Evolutionary conservation across 2,888 invertebrate species (phyloP).

Genomic region (Tachina grossa): DNA sequence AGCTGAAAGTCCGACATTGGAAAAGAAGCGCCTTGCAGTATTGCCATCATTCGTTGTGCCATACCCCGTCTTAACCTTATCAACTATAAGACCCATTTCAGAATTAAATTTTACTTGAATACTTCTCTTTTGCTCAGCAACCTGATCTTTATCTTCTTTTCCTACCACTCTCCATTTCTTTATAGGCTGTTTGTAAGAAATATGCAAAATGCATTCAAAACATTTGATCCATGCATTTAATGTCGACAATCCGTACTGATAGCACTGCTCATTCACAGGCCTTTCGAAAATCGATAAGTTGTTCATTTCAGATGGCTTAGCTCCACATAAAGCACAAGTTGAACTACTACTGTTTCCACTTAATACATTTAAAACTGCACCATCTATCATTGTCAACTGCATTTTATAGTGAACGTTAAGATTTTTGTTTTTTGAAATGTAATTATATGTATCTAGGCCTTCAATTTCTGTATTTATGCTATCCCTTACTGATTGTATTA

Average conservation of each 20-base stretch:
- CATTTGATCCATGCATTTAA: conserved; percentile 2
- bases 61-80: conserved; percentile 18
- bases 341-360: neutral
- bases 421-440: too few species aligned
- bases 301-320: too few species aligned
- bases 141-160: conserved; percentile 24
- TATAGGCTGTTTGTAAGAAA: too few species aligned
- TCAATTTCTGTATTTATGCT: neutral
- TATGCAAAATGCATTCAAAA: neutral
- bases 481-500: neutral
- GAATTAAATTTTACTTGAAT: neutral
- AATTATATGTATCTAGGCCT: neutral
- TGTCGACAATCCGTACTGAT: neutral
- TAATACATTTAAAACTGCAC: too few species aligned
- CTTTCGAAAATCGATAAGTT: neutral
- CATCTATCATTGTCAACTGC: too few species aligned
- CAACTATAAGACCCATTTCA: conserved; percentile 28
- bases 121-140: conserved; percentile 31
- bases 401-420: too few species aligned
- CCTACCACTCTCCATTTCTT: conserved; percentile 13
- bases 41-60: conserved; percentile 12
- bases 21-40: conserved; percentile 4
- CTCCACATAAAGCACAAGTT: too few species aligned
- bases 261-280: neutral
- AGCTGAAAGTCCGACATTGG: neutral